Conservation (phyloP, 1,140 invertebrate genomes). For the Spodoptera frugiperda region DNA sequence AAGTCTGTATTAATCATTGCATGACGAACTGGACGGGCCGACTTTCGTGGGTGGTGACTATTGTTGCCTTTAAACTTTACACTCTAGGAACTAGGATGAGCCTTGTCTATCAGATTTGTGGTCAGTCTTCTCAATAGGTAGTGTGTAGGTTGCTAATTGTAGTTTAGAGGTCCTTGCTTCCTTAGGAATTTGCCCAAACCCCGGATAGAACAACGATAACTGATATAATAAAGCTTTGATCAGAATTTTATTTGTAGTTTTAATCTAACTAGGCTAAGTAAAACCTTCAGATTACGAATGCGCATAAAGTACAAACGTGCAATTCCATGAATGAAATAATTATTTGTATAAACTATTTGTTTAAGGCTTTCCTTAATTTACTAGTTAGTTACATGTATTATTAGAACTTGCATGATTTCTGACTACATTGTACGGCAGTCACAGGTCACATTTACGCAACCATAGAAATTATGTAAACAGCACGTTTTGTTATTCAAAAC, state of each 20-base stretch:
- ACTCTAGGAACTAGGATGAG: constrained; percentile 35
- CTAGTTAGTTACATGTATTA: background rate
- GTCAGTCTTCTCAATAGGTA: too few species aligned
- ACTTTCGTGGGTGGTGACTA: constrained; percentile 73
- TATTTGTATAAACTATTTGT: constrained; percentile 6
- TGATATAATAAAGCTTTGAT: too few species aligned
- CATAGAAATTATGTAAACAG: constrained; percentile 43
- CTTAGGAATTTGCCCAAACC: too few species aligned
- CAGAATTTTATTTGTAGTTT: too few species aligned
- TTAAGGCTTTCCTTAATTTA: constrained; percentile 1
- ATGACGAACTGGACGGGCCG: constrained; percentile 71
- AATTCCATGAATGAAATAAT: background rate
- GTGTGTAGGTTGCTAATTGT: too few species aligned
- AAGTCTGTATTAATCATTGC: constrained; percentile 82
- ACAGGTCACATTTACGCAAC: constrained; percentile 46
- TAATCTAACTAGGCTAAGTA: too few species aligned
- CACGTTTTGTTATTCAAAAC: constrained; percentile 45
- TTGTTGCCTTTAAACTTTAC: constrained; percentile 70
- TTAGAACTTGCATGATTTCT: constrained; percentile 8
- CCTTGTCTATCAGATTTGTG: background rate
- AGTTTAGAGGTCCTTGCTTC: too few species aligned
- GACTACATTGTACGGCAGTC: constrained; percentile 13
- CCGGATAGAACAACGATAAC: too few species aligned
- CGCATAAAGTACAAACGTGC: too few species aligned
- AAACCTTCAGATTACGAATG: background rate